Evolutionary conservation across 2,113 vertebrate genomes (phyloP).

Genomic region (Mustelus asterias): DNA sequence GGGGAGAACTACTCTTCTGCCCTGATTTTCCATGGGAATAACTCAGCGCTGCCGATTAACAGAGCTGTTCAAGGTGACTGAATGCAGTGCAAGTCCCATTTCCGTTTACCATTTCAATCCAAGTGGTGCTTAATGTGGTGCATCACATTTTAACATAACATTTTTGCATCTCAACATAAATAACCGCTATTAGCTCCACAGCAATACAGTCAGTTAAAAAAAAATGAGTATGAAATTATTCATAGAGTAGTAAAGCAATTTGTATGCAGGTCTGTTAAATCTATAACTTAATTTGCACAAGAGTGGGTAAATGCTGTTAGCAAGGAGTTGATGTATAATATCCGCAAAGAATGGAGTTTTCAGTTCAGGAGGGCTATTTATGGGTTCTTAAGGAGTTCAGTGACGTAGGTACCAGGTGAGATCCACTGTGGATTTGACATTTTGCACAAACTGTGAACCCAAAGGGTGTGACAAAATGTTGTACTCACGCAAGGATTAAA

Average conservation of each 20-base stretch:
- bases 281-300: neutral
- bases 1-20: neutral
- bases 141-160: neutral
- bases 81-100: neutral
- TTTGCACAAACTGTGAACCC: neutral
- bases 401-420: neutral
- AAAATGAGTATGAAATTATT: neutral
- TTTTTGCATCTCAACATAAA: neutral
- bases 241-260: neutral
- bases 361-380: neutral
- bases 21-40: neutral
- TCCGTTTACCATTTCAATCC: neutral
- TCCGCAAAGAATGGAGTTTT: neutral
- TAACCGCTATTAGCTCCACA: neutral
- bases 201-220: neutral
- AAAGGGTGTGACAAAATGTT: neutral
- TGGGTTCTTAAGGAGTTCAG: neutral
- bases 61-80: neutral
- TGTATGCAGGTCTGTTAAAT: neutral
- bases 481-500: neutral
- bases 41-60: neutral
- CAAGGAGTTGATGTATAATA: neutral
- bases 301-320: neutral
- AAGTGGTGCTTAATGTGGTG: neutral
- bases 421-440: neutral